Conservation (phyloP, 1,140 invertebrate genomes). For the Zaprionus gabonicus region DNA sequence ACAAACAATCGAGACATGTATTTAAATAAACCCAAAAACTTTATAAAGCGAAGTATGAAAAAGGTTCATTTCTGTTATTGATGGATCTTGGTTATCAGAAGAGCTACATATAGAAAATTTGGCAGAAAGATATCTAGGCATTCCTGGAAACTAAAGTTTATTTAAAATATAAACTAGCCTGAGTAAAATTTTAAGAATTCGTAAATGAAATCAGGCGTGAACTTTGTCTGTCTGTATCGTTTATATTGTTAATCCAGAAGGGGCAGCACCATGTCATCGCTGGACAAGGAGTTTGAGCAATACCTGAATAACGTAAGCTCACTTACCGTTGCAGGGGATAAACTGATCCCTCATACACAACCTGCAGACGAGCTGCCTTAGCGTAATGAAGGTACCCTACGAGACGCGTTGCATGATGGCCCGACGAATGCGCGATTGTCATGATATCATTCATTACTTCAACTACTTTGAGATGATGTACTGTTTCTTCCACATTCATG, state of each 20-base stretch:
- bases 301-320: conserved; percentile 32
- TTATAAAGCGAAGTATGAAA: conserved; percentile 23
- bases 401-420: conserved; percentile 40
- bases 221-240: background rate
- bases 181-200: background rate
- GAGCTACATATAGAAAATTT: background rate
- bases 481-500: conserved; percentile 32
- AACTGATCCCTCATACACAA: background rate
- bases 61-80: background rate
- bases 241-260: background rate
- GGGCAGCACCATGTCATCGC: background rate
- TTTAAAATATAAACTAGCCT: background rate
- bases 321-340: background rate
- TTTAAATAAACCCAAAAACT: conserved; percentile 42
- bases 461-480: conserved; percentile 63
- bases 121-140: background rate
- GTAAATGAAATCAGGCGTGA: too few relatives aligned
- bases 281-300: conserved; percentile 31
- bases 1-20: background rate
- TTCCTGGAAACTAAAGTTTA: background rate
- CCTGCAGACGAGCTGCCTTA: conserved; percentile 50
- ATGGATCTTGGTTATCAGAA: background rate
- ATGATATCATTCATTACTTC: conserved; percentile 19
- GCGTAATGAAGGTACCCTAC: conserved; percentile 33
- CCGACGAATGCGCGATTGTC: conserved; percentile 22